Base-by-base conservation (phyloP, 2,113 vertebrate genomes). In the Cromileptes altivelis region DNA sequence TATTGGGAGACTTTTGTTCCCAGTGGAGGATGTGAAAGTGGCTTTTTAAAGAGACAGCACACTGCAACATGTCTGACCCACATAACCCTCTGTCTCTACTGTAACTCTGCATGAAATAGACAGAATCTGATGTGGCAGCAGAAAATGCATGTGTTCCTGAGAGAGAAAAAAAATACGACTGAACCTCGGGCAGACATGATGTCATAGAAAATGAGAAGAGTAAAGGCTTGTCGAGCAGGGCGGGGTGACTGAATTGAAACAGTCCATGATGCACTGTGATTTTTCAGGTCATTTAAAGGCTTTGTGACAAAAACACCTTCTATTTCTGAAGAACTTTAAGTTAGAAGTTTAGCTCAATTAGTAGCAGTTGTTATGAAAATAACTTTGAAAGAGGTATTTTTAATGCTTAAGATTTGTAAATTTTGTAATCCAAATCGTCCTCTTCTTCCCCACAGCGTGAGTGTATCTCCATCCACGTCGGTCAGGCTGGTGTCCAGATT, bases 401-500 rank as follows among this genome's bases (percentile, higher is more conserved):
- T 45, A 45, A 45, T 0, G 42, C 42, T 45, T 12, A 8, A 45
- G 42, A 45, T 45, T 2, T 45, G 9, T 10, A 45, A 45, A 45
- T 10, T 11, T 8, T 45, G 42, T 9, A 45, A 10, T 45, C 42
- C 8, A 11, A 12, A 45, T 45, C 42, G 0, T 50, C 1, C 18
- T 75, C 52, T 42, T 27, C 23, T 9, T 19, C 1, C n/a, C 27
- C 40, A 52, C 75, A 95, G 94, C 94, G 94, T 79, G 94, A 95
- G 91, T 95, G 93, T 42, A 94, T 95, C 82, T 95, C 94, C 8
- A 82, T 94, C 78, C 94, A 95, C 1, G 93, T 95, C 1, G 94
- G 94, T 80, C 94, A 95, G 85, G 94, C 94, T 23, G 94, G 94
- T 19, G 94, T 95, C 80, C 93, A 95, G 91, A 95, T 95, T 25